Conservation (phyloP, 2,113 vertebrate genomes). For the Macquaria ambigua region DNA sequence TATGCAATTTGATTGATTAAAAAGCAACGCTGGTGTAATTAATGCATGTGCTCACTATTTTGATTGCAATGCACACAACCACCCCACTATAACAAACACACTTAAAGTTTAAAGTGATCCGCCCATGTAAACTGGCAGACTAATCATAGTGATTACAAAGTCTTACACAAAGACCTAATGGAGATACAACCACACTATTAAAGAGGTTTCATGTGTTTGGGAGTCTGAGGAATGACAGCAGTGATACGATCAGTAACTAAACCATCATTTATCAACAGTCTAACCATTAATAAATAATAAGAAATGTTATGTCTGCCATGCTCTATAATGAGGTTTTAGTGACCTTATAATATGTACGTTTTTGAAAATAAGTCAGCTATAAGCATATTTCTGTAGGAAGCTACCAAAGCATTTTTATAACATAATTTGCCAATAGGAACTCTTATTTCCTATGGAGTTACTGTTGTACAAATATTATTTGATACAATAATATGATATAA, state of each 20-base stretch:
- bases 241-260: not conserved
- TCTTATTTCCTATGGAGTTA: not conserved
- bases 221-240: not conserved
- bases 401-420: not conserved
- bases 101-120: conserved; percentile 11
- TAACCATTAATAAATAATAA: not conserved
- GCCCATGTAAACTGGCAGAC: conserved; percentile 24
- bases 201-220: not conserved
- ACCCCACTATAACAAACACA: conserved; percentile 43
- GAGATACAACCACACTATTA: conserved; percentile 11
- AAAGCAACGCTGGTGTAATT: conserved; percentile 45
- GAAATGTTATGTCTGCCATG: not conserved
- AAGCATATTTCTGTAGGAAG: not conserved
- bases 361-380: not conserved
- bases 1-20: conserved; percentile 61
- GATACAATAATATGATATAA: not conserved
- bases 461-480: not conserved
- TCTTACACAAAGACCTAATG: not conserved
- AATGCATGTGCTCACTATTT: conserved; percentile 33
- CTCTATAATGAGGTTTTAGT: not conserved
- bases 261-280: not conserved
- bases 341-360: no score
- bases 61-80: conserved; percentile 35
- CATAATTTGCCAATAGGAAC: not conserved
- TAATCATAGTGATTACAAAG: conserved; percentile 16